phyloP scores from a whole-genome alignment of 2,888 invertebrate species.

The Melinaea menophilus region DNA sequence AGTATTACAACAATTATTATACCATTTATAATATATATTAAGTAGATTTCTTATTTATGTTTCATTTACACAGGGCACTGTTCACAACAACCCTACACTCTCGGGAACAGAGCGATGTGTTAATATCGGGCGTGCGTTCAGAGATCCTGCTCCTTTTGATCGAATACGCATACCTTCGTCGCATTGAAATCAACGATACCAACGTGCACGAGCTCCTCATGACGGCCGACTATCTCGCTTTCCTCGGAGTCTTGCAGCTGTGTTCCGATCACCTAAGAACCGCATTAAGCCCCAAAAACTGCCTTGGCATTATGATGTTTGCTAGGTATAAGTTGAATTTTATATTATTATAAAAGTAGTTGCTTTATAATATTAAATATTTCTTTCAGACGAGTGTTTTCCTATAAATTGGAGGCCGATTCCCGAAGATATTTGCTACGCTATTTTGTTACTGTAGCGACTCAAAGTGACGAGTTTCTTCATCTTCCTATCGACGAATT shows the following conservation, averaged over 20 bases:
- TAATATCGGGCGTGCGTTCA: slow-evolving; percentile 86
- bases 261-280: slow-evolving; percentile 87
- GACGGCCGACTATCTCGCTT: slow-evolving; percentile 92
- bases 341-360: background rate
- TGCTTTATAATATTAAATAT: background rate
- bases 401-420: slow-evolving; percentile 82
- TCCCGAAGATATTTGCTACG: slow-evolving; percentile 85
- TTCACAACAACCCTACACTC: slow-evolving; percentile 89
- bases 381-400: slow-evolving; percentile 81
- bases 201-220: slow-evolving; percentile 90
- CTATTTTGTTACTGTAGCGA: slow-evolving; percentile 85
- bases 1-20: slow-evolving; percentile 33
- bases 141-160: slow-evolving; percentile 87
- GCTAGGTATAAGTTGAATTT: slow-evolving; percentile 79
- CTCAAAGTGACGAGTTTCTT: slow-evolving; percentile 85
- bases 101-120: slow-evolving; percentile 82
- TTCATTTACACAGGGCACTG: slow-evolving; percentile 78
- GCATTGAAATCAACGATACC: slow-evolving; percentile 83
- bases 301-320: slow-evolving; percentile 90
- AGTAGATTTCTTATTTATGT: background rate
- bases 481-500: slow-evolving; percentile 85
- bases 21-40: background rate
- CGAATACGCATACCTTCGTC: slow-evolving; percentile 90
- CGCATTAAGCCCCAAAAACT: slow-evolving; percentile 86
- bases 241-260: slow-evolving; percentile 87